These are phyloP conservation scores for Menidia menidia DNA, from an alignment of 2,797 vertebrate species.

Conservation along the genomic window DNA sequence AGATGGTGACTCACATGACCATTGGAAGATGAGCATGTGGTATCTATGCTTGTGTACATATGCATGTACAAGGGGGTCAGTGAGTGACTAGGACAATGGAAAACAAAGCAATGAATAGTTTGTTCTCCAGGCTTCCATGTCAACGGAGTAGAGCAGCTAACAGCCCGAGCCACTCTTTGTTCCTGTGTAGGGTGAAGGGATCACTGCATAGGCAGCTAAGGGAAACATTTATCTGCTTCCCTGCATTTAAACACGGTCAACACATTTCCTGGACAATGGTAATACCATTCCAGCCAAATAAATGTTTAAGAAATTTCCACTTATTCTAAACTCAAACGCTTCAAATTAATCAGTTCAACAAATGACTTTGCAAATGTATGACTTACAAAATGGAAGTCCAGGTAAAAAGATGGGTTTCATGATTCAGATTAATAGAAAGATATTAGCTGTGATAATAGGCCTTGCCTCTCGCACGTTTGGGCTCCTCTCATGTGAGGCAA, in stretches of 20 bases:
- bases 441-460: not conserved
- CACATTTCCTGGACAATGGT: not conserved
- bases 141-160: constrained; percentile 28
- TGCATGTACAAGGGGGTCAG: constrained; percentile 60
- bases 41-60: constrained; percentile 40
- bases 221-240: constrained; percentile 13
- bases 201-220: constrained; percentile 2
- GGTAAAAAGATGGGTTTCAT: no score
- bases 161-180: constrained; percentile 50
- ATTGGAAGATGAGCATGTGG: constrained; percentile 47
- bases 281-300: not conserved
- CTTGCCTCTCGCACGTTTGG: not conserved
- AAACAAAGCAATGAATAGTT: constrained; percentile 77
- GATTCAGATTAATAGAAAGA: not conserved
- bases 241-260: constrained; percentile 17
- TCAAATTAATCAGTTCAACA: not conserved
- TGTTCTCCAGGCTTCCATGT: constrained; percentile 78
- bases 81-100: constrained; percentile 63
- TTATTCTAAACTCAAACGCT: not conserved
- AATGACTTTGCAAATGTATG: not conserved
- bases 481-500: constrained; percentile 8
- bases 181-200: not conserved
- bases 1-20: constrained; percentile 83
- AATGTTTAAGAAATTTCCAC: not conserved
- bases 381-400: not conserved